phyloP scores from a whole-genome alignment of 1,140 invertebrate species.

The Papilio xuthus region DNA sequence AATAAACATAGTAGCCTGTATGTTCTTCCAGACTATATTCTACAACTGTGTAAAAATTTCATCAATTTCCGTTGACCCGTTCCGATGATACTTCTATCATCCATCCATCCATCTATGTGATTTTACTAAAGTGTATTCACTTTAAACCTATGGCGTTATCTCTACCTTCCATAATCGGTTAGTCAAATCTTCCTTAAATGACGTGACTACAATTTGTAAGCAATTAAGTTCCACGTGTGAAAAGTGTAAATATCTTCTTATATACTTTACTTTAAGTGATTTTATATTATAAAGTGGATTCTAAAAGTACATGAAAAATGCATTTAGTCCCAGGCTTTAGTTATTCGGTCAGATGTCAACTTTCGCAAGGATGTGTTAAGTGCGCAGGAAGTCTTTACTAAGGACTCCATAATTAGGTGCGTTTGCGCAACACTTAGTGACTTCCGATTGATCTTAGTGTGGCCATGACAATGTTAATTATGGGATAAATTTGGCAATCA shows the following conservation, averaged over 20 bases:
- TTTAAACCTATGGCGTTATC: no score
- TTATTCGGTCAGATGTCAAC: conserved; percentile 26
- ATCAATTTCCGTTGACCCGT: no score
- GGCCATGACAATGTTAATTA: neutral
- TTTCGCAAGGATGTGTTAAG: conserved; percentile 45
- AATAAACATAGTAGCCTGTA: no score
- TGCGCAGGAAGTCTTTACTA: conserved; percentile 63
- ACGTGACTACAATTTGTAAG: no score
- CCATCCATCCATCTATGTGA: no score
- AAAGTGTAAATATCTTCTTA: neutral
- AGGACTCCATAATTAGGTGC: conserved; percentile 64
- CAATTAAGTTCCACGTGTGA: no score
- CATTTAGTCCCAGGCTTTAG: conserved; percentile 16
- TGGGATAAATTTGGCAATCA: neutral
- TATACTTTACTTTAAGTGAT: neutral
- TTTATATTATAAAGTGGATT: conserved; percentile 17
- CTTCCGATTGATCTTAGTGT: conserved; percentile 63
- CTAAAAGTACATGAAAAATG: conserved; percentile 29
- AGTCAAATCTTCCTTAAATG: no score
- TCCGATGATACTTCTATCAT: no score
- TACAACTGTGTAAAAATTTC: no score
- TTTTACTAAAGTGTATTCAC: no score
- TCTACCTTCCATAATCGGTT: no score
- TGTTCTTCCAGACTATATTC: no score
- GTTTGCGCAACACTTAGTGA: conserved; percentile 59